Base-by-base conservation (phyloP, 2,797 vertebrate genomes). In the Graptemys geographica region DNA sequence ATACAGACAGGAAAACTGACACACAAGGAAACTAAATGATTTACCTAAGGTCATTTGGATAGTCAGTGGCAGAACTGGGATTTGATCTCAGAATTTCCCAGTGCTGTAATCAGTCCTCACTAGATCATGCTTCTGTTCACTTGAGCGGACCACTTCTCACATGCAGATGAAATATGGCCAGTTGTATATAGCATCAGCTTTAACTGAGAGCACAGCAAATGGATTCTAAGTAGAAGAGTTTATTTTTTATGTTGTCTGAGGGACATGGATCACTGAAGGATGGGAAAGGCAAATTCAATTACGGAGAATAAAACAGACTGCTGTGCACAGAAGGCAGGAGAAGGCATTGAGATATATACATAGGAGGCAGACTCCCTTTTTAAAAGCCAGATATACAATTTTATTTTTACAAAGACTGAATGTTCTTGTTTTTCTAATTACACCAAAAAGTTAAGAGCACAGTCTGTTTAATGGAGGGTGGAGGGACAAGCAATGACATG, bases 221-320 rank as follows among this genome's bases (percentile, higher is more conserved):
- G 25, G 57, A 76, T 88, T 86, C 89, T 84, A 28, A 91, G 88
- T 72, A 89, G 44, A 86, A 90, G 81, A 93, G n/a, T 6, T 47
- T 90, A 72, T 88, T 88, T 81, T 95, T 94, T 91, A 87, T 85
- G 4, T 49, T 78, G 13, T 78, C 12, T 49, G 25, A 31, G 74
- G 74, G 74, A 78, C 57, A 91, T 81, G 57, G 76, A 92, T 86
- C 52, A 28, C 41, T 91, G 88, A 88, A 83, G 86, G 91, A 83
- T 78, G 79, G 86, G 84, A 94, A 93, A 84, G 79, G 65, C 44
- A 97, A 96, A 97, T 94, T 93, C 90, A 95, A 91, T 96, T 95
- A 95, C 76, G 79, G 83, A 92, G 25, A 44, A 78, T 83, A 95
- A 96, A 94, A 86, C 84, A 90, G 79, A 96, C 56, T 84, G 76